Base-by-base conservation (phyloP, 2,113 vertebrate species). In the Ictalurus furcatus region DNA sequence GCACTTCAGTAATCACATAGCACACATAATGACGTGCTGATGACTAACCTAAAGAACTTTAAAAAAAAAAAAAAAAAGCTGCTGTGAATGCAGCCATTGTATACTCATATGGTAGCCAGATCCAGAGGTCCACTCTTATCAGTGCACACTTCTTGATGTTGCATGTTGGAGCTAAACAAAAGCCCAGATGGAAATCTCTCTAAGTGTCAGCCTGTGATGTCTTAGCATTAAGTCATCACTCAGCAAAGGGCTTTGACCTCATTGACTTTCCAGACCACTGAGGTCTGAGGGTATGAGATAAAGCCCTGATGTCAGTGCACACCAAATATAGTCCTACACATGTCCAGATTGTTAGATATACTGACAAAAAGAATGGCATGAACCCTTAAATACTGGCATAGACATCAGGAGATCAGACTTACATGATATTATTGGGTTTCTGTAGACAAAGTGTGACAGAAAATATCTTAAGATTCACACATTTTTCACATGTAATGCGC, bases 231-330 rank as follows among this genome's bases (percentile, higher is more conserved):
- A 56, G 23, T 87, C 71, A 74, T 78, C 83, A 52, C 56, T 76
- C 71, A 74, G 71, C 71, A 61, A 61, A 87, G 54, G 28, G 25
- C 37, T 78, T 87, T 87, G 63, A 85, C 83, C 83, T 85, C 61
- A n/a, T 3, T 67, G 83, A 85, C 83, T 52, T 85, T 85, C 59
- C 34, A 67, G 83, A 52, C 63, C 61, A 69, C 12, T 69, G 61
- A 85, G 23, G 40, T 67, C 40, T 85, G 7, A 85, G 40, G 28
- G 83, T 40, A 67, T 91, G 92, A 94, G 95, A 95, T 95, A 92
- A 94, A 95, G 92, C 61, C 40, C 40, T 48, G 23, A 30, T 52
- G n/a, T n/a, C 63, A 69, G 34, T 44, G 25, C 28, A 30, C 63
- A 85, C 83, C 83, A 85, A 67, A 85, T 85, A 69, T 52, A 67